Evolutionary conservation across 2,113 vertebrate species (phyloP), one percentile per base, ranked within the genome.

Genomic region (Grus americana): DNA sequence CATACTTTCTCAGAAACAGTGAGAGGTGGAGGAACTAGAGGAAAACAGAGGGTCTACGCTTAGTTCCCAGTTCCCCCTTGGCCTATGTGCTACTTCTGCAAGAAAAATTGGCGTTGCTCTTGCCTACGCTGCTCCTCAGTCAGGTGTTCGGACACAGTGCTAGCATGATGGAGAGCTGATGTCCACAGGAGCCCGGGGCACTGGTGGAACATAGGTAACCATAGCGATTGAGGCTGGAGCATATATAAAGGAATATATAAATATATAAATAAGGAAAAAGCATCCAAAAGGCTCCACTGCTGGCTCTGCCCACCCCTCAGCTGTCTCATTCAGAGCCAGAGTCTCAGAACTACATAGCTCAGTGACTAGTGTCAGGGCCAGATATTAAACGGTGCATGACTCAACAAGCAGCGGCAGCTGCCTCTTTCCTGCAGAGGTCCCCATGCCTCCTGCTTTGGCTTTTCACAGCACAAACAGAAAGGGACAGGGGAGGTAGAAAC

Each of bases 21-120:
- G 10, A 36, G 74, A 71, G 32, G 23, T 3, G 4, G 44, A 55
- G 40, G 36, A 15, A 12, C 14, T 10, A 3, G 34, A 42, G 27
- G 24, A 34, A 29, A 65, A 88, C 57, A 42, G 13, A 5, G 63
- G 29, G 8, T 38, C 40, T 9, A 44, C 21, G 30, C 6, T 95
- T 6, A 4, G 29, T 3, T 57, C 36, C 52, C 49, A 92, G 59
- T 54, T 29, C 15, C 40, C 13, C 21, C 34, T 68, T 32, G 21
- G 40, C 9, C 46, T 22, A 3, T 2, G 14, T 26, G 19, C 34
- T 78, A 20, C 32, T 57, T 38, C 30, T 0, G 32, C 0, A 1
- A 30, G 15, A 8, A 42, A 62, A 65, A 29, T 27, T 47, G 68
- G 26, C 23, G 1, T 23, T 0, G 0, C 12, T 59, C 3, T 30